Evolutionary conservation across 2,113 vertebrate genomes (phyloP).

Genomic region (Neomonachus schauinslandi): DNA sequence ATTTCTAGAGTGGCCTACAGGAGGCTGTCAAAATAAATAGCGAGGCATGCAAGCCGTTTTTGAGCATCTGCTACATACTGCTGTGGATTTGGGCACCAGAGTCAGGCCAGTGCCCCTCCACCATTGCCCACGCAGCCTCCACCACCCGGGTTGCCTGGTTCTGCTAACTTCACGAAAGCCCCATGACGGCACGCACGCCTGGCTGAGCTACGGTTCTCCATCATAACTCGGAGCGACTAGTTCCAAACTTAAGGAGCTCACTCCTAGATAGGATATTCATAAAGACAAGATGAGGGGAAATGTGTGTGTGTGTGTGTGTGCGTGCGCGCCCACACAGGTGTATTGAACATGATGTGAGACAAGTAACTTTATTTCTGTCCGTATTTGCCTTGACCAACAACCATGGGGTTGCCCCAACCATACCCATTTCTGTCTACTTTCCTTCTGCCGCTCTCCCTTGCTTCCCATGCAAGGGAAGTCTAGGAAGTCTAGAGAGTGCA

Average conservation of each 20-base stretch:
- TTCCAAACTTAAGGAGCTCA: not conserved
- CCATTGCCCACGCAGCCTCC: fast-evolving
- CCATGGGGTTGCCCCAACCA: not conserved
- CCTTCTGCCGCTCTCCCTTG: not conserved
- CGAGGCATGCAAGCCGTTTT: fast-evolving
- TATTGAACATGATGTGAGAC: not conserved
- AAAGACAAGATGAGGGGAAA: not conserved
- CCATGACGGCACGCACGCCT: too few species aligned
- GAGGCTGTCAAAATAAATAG: not conserved
- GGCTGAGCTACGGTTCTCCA: not conserved
- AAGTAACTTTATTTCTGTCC: not conserved
- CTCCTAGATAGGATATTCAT: not conserved
- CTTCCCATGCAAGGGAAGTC: not conserved
- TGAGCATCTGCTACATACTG: fast-evolving
- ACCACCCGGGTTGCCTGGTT: not conserved
- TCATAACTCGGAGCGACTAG: not conserved
- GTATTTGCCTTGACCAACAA: not conserved
- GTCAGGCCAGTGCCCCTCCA: not conserved
- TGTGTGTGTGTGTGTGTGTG: not conserved
- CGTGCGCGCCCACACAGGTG: fast-evolving
- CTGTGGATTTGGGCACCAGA: not conserved
- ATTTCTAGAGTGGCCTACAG: not conserved
- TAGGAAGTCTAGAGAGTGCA: not conserved
- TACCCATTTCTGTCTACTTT: not conserved
- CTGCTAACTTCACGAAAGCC: not conserved